These are phyloP conservation scores for Creontiades dilutus DNA, from an alignment of 2,888 invertebrate genomes.

Conservation along the genomic window DNA sequence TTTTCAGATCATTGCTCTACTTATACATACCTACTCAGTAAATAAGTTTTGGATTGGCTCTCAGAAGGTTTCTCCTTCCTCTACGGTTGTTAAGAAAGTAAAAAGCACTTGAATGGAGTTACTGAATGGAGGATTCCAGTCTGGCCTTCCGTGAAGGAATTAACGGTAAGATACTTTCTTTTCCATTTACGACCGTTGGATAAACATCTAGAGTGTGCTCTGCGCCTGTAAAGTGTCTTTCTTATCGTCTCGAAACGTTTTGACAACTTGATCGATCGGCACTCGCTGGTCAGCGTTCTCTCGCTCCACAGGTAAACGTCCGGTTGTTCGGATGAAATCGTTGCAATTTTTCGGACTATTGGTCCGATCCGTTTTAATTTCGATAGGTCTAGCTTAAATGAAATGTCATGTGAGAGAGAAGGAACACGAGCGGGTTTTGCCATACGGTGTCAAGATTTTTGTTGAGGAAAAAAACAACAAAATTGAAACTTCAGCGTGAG, in stretches of 20 bases:
- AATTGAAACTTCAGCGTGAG: no score
- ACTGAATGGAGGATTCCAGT: not conserved
- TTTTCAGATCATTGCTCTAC: no score
- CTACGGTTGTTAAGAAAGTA: not conserved
- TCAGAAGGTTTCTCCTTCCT: no score
- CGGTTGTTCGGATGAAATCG: not conserved
- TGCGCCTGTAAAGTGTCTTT: slow-evolving; percentile 33
- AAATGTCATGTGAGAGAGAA: no score
- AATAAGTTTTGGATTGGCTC: no score
- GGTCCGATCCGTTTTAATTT: not conserved
- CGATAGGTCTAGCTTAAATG: no score
- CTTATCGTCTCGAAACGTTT: slow-evolving; percentile 51
- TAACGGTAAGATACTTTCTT: slow-evolving; percentile 46
- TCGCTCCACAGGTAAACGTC: not conserved
- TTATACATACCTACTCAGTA: no score
- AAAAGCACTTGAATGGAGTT: slow-evolving; percentile 16
- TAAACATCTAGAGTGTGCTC: slow-evolving; percentile 45
- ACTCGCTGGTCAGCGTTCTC: slow-evolving; percentile 9
- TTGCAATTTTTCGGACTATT: not conserved
- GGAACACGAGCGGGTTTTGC: no score
- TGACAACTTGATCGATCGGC: slow-evolving; percentile 63
- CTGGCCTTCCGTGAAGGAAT: not conserved
- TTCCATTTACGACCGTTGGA: slow-evolving; percentile 41
- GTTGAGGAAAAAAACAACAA: no score
- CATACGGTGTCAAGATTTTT: no score